A percentile compares a stretch with the other conserved stretches of the same genome.
These are phyloP conservation scores for Hydrolagus affinis DNA, from an alignment of 2,113 vertebrate genomes.

Conservation along the genomic window DNA sequence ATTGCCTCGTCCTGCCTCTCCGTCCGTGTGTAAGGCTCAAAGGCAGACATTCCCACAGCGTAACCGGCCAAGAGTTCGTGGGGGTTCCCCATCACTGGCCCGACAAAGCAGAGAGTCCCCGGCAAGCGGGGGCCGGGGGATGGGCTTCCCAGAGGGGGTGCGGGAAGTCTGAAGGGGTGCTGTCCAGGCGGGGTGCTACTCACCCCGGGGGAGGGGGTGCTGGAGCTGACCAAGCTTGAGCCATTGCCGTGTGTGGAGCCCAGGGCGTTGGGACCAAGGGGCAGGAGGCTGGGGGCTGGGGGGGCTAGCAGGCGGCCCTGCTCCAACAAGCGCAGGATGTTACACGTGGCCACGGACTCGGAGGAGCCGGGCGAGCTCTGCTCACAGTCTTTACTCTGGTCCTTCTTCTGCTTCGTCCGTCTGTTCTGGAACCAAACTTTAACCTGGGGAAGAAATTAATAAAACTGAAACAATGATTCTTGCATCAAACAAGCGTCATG, in stretches of 20 bases:
- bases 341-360: conserved; percentile 83
- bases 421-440: conserved; percentile 97
- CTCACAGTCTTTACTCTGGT: conserved; percentile 85
- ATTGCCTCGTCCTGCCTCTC: conserved; percentile 63
- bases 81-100: conserved; percentile 59
- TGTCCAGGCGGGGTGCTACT: conserved; percentile 46
- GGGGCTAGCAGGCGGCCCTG: conserved; percentile 75
- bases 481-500: not conserved
- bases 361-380: conserved; percentile 63
- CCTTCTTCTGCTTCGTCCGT: conserved; percentile 94
- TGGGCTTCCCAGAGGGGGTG: conserved; percentile 52
- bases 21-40: conserved; percentile 78
- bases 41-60: conserved; percentile 73
- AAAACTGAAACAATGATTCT: not conserved
- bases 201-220: conserved; percentile 54
- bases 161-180: conserved; percentile 56
- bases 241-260: conserved; percentile 46
- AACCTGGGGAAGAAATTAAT: conserved; percentile 56
- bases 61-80: conserved; percentile 64
- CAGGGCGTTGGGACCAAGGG: conserved; percentile 40
- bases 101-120: conserved; percentile 62
- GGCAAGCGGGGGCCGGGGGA: conserved; percentile 56
- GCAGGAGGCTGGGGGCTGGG: conserved; percentile 60
- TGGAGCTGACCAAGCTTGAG: conserved; percentile 52
- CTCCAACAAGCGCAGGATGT: conserved; percentile 82